A percentile compares a stretch with the other conserved stretches of the same genome.
phyloP scores from a whole-genome alignment of 2,797 vertebrate species.

The Odontamblyopus rebecca region DNA sequence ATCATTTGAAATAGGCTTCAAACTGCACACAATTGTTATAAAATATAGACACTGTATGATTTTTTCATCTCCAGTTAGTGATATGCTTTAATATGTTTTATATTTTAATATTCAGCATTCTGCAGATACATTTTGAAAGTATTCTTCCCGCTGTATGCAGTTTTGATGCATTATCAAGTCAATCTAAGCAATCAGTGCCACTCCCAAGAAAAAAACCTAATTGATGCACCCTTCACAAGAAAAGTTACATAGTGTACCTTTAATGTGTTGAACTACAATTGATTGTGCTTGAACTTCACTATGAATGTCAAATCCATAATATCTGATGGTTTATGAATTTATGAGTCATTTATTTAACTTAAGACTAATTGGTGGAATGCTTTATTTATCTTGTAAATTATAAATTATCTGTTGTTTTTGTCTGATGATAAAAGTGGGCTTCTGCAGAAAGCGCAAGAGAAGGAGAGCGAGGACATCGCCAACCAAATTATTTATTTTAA shows the following conservation, averaged over 20 bases:
- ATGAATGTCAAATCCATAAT: conserved; percentile 76
- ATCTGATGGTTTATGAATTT: conserved; percentile 70
- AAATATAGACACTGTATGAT: no score
- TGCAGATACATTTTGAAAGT: no score
- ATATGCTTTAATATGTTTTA: no score
- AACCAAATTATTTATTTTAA: conserved; percentile 68
- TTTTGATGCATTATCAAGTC: no score
- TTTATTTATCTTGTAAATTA: conserved; percentile 80
- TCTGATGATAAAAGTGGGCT: conserved; percentile 36
- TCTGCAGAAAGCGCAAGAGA: conserved; percentile 8
- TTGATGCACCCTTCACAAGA: no score
- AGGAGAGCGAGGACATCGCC: conserved; percentile 35
- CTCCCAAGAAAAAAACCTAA: no score
- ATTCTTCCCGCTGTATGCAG: no score
- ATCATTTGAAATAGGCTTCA: no score
- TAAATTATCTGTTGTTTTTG: conserved; percentile 71
- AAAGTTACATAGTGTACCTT: not conserved
- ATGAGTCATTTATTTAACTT: conserved; percentile 82
- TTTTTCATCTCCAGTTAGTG: no score
- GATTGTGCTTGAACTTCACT: conserved; percentile 67
- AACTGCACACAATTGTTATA: no score
- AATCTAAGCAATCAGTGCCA: no score
- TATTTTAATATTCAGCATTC: no score
- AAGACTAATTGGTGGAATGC: conserved; percentile 79
- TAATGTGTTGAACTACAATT: conserved; percentile 11